Evolutionary conservation across 2,797 vertebrate species (phyloP).

Genomic region (Myotis vivesi): DNA sequence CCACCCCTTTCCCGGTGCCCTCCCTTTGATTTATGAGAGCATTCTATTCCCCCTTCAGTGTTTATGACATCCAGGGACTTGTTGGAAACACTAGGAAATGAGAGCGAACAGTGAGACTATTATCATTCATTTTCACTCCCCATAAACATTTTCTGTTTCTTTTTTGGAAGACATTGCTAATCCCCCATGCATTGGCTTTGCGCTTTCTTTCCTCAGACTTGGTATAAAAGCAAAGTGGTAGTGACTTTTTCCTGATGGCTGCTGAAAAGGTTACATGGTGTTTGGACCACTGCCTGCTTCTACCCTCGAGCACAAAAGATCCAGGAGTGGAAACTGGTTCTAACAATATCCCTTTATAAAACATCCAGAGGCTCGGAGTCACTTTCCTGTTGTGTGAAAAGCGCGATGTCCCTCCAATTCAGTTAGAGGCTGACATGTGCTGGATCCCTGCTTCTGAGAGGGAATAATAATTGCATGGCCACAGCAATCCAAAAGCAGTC

Average conservation of each 20-base stretch:
- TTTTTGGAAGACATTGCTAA: constrained; percentile 56
- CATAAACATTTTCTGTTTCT: constrained; percentile 68
- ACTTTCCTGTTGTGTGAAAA: constrained; percentile 40
- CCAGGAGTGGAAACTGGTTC: constrained; percentile 42
- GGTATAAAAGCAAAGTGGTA: constrained; percentile 45
- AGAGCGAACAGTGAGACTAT: constrained; percentile 66
- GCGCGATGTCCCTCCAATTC: not conserved
- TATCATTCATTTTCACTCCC: constrained; percentile 71
- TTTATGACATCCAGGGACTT: constrained; percentile 55
- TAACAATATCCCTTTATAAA: constrained; percentile 60
- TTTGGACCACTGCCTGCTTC: constrained; percentile 63
- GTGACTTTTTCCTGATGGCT: constrained; percentile 70
- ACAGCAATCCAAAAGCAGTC: not conserved
- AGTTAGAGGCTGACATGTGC: not conserved
- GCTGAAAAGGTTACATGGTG: constrained; percentile 67
- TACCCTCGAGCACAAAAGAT: constrained; percentile 56
- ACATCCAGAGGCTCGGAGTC: not conserved
- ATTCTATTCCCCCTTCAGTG: not conserved
- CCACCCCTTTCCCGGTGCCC: not conserved
- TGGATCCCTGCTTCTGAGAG: not conserved
- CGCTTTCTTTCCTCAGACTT: not conserved
- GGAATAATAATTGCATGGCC: not conserved
- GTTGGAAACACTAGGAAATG: constrained; percentile 38
- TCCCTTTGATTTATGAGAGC: constrained; percentile 25
- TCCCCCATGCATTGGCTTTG: not conserved